A percentile compares a stretch with the other conserved stretches of the same genome.
Conservation (phyloP, 2,113 vertebrate genomes). For the Sphaerodactylus townsendi region DNA sequence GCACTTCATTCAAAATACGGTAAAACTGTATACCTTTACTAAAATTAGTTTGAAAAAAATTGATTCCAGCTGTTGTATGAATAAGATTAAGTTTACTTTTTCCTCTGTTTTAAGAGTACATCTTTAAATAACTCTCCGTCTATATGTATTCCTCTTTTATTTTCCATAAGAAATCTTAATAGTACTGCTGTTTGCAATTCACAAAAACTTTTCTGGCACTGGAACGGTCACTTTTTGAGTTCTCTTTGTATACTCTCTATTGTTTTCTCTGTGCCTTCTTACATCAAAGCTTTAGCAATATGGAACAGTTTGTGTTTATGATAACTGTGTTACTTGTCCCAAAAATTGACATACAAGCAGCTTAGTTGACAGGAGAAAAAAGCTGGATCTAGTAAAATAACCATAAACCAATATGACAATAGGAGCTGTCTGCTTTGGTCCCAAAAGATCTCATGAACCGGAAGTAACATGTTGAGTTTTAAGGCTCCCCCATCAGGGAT, state of each 20-base stretch:
- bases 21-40: neutral
- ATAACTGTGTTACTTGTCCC: slow-evolving; percentile 50
- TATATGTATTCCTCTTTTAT: slow-evolving; percentile 15
- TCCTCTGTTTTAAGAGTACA: neutral
- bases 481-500: slow-evolving; percentile 62
- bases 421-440: slow-evolving; percentile 74
- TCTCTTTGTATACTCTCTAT: slow-evolving; percentile 26
- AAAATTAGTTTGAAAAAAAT: neutral
- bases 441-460: slow-evolving; percentile 83
- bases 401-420: slow-evolving; percentile 76
- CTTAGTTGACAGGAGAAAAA: slow-evolving; percentile 63
- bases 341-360: slow-evolving; percentile 57
- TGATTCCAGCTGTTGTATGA: neutral
- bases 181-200: slow-evolving; percentile 14
- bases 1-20: neutral
- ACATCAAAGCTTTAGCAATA: slow-evolving; percentile 10
- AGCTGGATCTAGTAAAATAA: slow-evolving; percentile 78
- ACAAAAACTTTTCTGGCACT: slow-evolving; percentile 44
- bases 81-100: neutral
- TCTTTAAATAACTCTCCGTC: neutral
- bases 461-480: slow-evolving; percentile 81
- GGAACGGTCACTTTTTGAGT: slow-evolving; percentile 29
- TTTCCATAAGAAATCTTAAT: neutral
- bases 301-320: slow-evolving; percentile 47
- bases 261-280: slow-evolving; percentile 9